These are phyloP conservation scores for Limnephilus lunatus DNA, from an alignment of 2,888 invertebrate genomes.

Conservation along the genomic window DNA sequence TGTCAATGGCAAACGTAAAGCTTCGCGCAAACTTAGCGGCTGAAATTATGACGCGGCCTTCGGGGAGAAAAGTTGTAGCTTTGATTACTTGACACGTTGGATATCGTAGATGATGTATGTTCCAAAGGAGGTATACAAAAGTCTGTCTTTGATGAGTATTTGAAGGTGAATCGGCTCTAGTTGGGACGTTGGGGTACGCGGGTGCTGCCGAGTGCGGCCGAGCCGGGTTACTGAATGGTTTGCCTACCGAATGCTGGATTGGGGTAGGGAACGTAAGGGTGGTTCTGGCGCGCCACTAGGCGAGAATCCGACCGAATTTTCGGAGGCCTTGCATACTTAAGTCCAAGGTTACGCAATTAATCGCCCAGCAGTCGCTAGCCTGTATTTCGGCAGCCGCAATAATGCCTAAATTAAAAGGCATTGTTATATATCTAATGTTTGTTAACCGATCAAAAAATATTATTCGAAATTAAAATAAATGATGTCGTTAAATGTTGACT, in stretches of 20 bases:
- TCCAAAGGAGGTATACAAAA: neutral
- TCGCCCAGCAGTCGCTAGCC: neutral
- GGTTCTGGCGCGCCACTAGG: constrained; percentile 38
- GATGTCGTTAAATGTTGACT: neutral
- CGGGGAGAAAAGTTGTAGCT: constrained; percentile 15
- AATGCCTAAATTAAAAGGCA: neutral
- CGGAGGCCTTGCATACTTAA: constrained; percentile 8
- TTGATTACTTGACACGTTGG: neutral
- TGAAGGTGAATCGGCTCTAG: constrained; percentile 36
- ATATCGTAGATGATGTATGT: neutral
- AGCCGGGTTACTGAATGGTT: constrained; percentile 60
- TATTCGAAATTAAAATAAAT: neutral
- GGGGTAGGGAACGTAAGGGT: constrained; percentile 28
- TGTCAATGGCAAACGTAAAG: constrained; percentile 42
- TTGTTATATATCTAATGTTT: neutral
- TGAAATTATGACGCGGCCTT: neutral
- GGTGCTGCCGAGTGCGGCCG: constrained; percentile 53
- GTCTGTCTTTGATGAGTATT: neutral
- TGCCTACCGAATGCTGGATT: constrained; percentile 44
- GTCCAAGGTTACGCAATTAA: neutral
- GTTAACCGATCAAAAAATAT: neutral
- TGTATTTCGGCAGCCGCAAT: neutral
- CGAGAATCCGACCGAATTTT: constrained; percentile 35
- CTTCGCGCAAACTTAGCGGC: constrained; percentile 4
- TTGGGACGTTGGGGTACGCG: constrained; percentile 13